Evolutionary conservation across 2,888 invertebrate genomes (phyloP).

Genomic region (Trimorus sp.): DNA sequence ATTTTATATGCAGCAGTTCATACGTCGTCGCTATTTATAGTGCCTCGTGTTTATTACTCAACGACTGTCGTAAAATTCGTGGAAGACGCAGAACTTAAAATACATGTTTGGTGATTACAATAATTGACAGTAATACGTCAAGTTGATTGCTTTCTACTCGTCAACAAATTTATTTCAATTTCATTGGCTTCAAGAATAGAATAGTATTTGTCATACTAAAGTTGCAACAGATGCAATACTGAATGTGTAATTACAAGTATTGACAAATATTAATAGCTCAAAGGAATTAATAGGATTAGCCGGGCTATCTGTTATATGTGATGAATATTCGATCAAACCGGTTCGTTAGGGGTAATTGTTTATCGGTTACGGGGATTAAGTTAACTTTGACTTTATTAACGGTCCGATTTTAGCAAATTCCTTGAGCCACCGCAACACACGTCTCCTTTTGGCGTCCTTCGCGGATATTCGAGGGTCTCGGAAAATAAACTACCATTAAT

Average conservation of each 20-base stretch:
- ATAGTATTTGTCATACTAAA: not conserved
- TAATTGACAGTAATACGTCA: not conserved
- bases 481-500: constrained; percentile 81
- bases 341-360: constrained; percentile 48
- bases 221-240: not conserved
- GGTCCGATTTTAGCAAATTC: constrained; percentile 74
- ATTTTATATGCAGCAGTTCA: constrained; percentile 56
- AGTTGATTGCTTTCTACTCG: not conserved
- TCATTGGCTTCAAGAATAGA: not conserved
- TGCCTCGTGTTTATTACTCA: constrained; percentile 38
- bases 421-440: constrained; percentile 57
- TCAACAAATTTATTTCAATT: not conserved
- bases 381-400: constrained; percentile 73
- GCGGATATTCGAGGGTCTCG: constrained; percentile 63
- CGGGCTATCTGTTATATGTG: constrained; percentile 22
- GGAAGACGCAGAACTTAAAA: constrained; percentile 23
- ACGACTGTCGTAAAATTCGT: constrained; percentile 40
- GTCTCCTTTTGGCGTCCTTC: constrained; percentile 68
- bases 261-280: not conserved
- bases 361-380: constrained; percentile 67
- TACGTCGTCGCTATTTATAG: constrained; percentile 59
- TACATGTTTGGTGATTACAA: constrained; percentile 25
- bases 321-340: constrained; percentile 37
- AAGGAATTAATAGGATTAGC: constrained; percentile 4
- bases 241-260: not conserved